Conservation (phyloP, 2,888 invertebrate genomes). For the Seira musarum region DNA sequence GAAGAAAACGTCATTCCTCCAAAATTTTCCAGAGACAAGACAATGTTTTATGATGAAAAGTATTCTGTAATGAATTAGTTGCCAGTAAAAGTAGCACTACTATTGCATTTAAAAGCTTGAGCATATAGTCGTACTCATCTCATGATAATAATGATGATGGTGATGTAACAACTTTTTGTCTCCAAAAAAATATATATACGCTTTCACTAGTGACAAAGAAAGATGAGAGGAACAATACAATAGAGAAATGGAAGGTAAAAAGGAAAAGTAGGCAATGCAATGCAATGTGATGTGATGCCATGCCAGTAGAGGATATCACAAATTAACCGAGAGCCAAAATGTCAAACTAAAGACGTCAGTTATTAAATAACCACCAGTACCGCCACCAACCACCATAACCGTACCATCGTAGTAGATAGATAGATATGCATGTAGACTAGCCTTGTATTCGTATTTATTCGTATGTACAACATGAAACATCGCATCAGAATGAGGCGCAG, state of each 20-base stretch:
- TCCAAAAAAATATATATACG: conserved; percentile 37
- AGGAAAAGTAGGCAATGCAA: conserved; percentile 54
- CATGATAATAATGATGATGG: too few species aligned
- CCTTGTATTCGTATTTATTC: too few species aligned
- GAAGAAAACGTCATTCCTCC: conserved; percentile 37
- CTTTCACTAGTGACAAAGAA: conserved; percentile 44
- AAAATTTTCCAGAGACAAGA: conserved; percentile 37
- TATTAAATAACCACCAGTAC: conserved; percentile 56
- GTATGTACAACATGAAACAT: too few species aligned
- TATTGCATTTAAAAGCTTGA: too few species aligned
- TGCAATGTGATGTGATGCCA: too few species aligned
- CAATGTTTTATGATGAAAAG: conserved; percentile 50
- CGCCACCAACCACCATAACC: neutral
- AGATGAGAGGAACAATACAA: conserved; percentile 42
- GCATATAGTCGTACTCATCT: too few species aligned
- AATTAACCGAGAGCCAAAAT: conserved; percentile 63
- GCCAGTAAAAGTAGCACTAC: conserved; percentile 6
- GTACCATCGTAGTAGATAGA: too few species aligned
- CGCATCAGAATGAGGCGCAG: too few species aligned
- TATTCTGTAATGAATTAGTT: conserved; percentile 48
- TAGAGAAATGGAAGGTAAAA: conserved; percentile 39
- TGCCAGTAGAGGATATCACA: conserved; percentile 59
- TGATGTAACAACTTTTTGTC: conserved; percentile 20
- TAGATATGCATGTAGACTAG: too few species aligned
- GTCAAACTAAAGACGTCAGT: conserved; percentile 63